Evolutionary conservation across 2,113 vertebrate species (phyloP).

Genomic region (Callospermophilus lateralis): DNA sequence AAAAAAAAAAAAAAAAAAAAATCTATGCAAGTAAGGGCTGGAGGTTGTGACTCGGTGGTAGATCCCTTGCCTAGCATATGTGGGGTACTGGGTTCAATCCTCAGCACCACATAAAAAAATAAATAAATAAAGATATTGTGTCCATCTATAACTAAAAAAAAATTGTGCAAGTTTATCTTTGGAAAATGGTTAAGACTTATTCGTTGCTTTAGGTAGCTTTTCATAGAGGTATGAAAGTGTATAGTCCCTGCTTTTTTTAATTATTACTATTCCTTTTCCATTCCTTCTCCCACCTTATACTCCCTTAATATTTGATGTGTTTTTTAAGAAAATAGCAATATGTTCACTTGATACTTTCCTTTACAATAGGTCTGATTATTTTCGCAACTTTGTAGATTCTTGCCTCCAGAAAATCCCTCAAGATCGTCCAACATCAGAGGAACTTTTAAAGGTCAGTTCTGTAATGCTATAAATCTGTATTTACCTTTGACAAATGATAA

Average conservation of each 20-base stretch:
- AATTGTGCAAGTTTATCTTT: background rate
- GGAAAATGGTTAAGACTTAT: constrained; percentile 12
- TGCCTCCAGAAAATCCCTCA: constrained; percentile 99
- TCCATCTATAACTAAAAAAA: too few relatives aligned
- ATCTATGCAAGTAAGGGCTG: too few relatives aligned
- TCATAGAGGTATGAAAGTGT: constrained; percentile 29
- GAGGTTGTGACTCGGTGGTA: too few relatives aligned
- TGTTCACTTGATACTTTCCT: constrained; percentile 79
- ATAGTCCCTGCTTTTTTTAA: background rate
- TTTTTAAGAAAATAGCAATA: constrained; percentile 71
- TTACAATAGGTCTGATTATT: constrained; percentile 97
- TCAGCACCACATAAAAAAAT: too few relatives aligned
- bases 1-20: background rate
- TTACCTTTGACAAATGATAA: constrained; percentile 43
- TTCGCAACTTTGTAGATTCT: constrained; percentile 99
- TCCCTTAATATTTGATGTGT: constrained; percentile 66
- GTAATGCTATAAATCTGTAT: constrained; percentile 56
- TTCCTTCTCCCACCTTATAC: background rate
- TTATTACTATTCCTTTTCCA: background rate
- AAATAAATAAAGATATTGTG: too few relatives aligned
- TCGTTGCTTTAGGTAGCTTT: constrained; percentile 51
- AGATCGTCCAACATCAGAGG: constrained; percentile 98
- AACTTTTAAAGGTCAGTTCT: constrained; percentile 96
- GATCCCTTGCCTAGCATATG: too few relatives aligned
- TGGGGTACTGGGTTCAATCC: too few relatives aligned